These are phyloP conservation scores for Phyto melanocephala DNA, from an alignment of 2,888 invertebrate species.

Conservation along the genomic window DNA sequence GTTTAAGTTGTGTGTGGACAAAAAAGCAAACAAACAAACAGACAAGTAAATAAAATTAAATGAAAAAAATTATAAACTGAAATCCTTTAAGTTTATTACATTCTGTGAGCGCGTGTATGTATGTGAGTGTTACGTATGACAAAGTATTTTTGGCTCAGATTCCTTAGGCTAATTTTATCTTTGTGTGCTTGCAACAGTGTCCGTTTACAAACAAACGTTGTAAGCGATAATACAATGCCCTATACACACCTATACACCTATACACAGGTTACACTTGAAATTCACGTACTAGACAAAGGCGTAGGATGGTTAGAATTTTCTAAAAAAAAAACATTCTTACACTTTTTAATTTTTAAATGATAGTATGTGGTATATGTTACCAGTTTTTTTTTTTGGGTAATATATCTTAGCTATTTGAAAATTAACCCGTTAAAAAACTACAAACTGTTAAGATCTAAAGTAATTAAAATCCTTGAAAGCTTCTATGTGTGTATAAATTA, in stretches of 20 bases:
- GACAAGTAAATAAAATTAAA: background rate
- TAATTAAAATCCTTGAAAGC: too few relatives aligned
- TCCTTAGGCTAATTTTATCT: slow-evolving; percentile 63
- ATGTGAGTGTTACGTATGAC: background rate
- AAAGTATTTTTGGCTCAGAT: slow-evolving; percentile 42
- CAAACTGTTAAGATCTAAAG: too few relatives aligned
- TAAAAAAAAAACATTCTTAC: slow-evolving; percentile 14
- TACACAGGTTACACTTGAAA: slow-evolving; percentile 14
- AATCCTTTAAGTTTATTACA: slow-evolving; percentile 53
- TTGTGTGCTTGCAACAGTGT: slow-evolving; percentile 53
- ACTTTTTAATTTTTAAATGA: slow-evolving; percentile 50
- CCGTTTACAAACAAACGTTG: slow-evolving; percentile 29
- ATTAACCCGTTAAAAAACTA: slow-evolving; percentile 29
- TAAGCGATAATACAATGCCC: slow-evolving; percentile 36
- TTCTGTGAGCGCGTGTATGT: slow-evolving; percentile 3
- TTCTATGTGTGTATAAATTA: too few relatives aligned
- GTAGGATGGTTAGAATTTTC: slow-evolving; percentile 52
- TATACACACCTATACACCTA: background rate
- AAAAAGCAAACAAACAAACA: slow-evolving; percentile 11
- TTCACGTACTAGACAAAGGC: slow-evolving; percentile 50
- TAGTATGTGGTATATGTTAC: slow-evolving; percentile 35
- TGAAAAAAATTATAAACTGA: background rate
- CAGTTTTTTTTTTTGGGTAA: slow-evolving; percentile 14
- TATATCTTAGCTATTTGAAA: slow-evolving; percentile 15
- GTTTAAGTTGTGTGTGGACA: slow-evolving; percentile 13